phyloP scores from a whole-genome alignment of 1,140 invertebrate species.

The Batillaria attramentaria region DNA sequence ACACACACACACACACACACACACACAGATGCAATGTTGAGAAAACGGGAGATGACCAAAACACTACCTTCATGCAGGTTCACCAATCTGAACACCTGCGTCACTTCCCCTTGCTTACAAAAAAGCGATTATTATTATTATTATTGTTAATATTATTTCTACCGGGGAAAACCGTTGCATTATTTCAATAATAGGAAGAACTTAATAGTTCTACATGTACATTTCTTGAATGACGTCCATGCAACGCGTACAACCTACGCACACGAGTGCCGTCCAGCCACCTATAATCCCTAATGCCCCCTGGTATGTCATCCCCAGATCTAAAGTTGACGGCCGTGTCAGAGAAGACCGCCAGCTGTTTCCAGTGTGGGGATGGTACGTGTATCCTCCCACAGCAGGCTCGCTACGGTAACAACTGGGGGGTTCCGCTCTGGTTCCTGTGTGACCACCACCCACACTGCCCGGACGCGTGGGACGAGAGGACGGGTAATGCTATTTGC shows the following conservation, averaged over 20 bases:
- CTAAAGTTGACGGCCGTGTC: too few species aligned
- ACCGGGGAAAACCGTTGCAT: too few species aligned
- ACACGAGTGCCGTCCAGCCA: too few species aligned
- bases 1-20: not conserved
- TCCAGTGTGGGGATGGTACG: conserved; percentile 47
- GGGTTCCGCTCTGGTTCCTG: conserved; percentile 46
- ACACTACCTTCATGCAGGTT: not conserved
- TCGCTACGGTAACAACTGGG: conserved; percentile 40
- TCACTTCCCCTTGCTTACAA: not conserved
- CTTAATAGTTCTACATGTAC: too few species aligned
- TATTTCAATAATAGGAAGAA: too few species aligned
- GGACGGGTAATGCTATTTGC: conserved; percentile 29
- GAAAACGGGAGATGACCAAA: not conserved
- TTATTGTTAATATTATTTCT: too few species aligned
- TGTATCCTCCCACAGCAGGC: conserved; percentile 46
- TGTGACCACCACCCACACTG: conserved; percentile 53
- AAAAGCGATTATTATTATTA: not conserved
- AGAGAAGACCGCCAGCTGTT: too few species aligned
- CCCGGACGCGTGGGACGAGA: conserved; percentile 50
- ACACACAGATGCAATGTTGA: not conserved
- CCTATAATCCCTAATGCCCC: too few species aligned
- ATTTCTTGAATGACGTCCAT: too few species aligned
- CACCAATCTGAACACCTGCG: not conserved
- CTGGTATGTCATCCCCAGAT: too few species aligned
- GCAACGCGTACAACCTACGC: too few species aligned